A percentile compares a stretch with the other conserved stretches of the same genome.
Evolutionary conservation across 2,888 invertebrate species (phyloP).

Genomic region (Corythucha ciliata): DNA sequence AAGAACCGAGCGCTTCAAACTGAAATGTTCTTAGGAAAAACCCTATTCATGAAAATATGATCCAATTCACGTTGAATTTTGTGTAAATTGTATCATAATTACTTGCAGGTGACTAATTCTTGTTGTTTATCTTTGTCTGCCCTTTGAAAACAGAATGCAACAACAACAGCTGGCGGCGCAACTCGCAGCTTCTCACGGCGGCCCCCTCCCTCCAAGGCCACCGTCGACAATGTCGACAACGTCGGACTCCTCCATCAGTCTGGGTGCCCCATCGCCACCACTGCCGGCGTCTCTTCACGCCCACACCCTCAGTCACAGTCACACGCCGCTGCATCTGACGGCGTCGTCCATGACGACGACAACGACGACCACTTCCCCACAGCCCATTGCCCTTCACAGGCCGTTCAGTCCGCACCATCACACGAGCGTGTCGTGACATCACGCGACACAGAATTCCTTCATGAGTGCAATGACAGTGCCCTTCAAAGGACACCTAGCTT

Average conservation of each 20-base stretch:
- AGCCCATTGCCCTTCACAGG: slow-evolving; percentile 22
- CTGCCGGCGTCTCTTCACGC: too few relatives aligned
- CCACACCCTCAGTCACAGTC: too few relatives aligned
- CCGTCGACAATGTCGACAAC: slow-evolving; percentile 36
- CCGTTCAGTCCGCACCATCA: slow-evolving; percentile 24
- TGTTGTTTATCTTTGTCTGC: background rate
- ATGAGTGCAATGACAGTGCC: slow-evolving; percentile 27
- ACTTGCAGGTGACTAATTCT: too few relatives aligned
- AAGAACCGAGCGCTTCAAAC: too few relatives aligned
- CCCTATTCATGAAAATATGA: too few relatives aligned
- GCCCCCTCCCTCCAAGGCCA: slow-evolving; percentile 33
- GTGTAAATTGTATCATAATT: too few relatives aligned
- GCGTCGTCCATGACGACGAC: too few relatives aligned
- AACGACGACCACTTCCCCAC: slow-evolving; percentile 15
- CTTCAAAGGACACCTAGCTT: slow-evolving; percentile 25
- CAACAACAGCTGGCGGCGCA: slow-evolving; percentile 39
- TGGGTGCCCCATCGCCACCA: slow-evolving; percentile 37
- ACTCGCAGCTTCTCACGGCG: slow-evolving; percentile 34
- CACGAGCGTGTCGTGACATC: slow-evolving; percentile 26
- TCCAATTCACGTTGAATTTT: too few relatives aligned
- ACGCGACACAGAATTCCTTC: slow-evolving; percentile 8
- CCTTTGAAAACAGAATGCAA: slow-evolving; percentile 38
- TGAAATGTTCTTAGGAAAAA: too few relatives aligned
- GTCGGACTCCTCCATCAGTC: slow-evolving; percentile 37
- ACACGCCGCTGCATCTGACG: slow-evolving; percentile 18